Evolutionary conservation across 2,113 vertebrate species (phyloP).

Genomic region (Tyrannus savana): DNA sequence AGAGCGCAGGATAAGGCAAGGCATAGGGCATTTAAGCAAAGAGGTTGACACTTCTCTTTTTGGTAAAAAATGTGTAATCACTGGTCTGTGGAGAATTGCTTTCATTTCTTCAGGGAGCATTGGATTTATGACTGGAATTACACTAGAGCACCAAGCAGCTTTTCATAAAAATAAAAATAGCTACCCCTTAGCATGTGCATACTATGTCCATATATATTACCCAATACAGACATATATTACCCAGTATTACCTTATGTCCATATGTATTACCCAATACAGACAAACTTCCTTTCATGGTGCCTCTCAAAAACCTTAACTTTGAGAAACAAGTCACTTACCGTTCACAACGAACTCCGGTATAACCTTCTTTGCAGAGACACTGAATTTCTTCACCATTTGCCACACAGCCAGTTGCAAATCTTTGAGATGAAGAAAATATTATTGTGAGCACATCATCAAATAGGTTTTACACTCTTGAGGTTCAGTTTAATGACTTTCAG

Average conservation of each 20-base stretch:
- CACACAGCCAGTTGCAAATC: constrained; percentile 88
- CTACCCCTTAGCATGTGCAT: not conserved
- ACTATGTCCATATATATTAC: not conserved
- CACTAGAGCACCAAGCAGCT: not conserved
- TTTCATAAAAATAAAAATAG: too few relatives aligned
- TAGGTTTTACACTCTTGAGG: not conserved
- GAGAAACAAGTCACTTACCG: constrained; percentile 71
- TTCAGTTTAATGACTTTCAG: not conserved
- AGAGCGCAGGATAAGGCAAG: not conserved
- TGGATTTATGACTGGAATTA: not conserved
- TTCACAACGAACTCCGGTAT: constrained; percentile 84
- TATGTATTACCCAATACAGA: not conserved
- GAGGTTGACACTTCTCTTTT: not conserved
- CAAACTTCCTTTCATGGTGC: not conserved
- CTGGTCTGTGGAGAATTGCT: not conserved
- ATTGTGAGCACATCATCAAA: not conserved
- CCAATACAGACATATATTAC: not conserved
- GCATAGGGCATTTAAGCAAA: not conserved
- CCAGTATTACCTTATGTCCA: not conserved
- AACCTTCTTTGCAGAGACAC: constrained; percentile 88
- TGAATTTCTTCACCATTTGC: constrained; percentile 75
- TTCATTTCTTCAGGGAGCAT: not conserved
- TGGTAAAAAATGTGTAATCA: not conserved
- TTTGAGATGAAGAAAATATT: constrained; percentile 47
- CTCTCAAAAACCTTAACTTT: not conserved